Conservation (phyloP, 2,797 vertebrate species). For the Sebastes diploproa region DNA sequence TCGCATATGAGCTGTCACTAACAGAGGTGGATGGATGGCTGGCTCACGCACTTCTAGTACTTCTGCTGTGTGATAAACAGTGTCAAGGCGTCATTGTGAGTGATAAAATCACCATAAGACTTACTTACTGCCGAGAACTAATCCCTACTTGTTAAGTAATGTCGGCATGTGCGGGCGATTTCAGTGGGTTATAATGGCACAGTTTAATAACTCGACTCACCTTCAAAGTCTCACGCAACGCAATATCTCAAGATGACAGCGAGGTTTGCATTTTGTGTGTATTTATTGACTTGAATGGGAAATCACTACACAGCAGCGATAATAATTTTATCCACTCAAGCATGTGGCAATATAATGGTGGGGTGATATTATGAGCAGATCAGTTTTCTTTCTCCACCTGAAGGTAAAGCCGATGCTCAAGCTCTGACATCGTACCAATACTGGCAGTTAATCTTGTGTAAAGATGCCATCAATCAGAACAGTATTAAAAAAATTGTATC, state of each 20-base stretch:
- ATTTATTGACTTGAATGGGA: conserved; percentile 31
- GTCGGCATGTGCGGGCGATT: neutral
- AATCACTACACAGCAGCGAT: conserved; percentile 1
- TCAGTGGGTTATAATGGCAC: neutral
- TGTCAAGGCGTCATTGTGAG: conserved; percentile 15
- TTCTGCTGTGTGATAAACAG: conserved; percentile 23
- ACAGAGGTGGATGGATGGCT: conserved; percentile 37
- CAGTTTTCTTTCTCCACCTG: neutral
- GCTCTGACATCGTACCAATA: neutral
- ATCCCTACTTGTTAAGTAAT: conserved; percentile 12
- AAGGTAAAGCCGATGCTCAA: neutral
- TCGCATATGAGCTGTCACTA: conserved; percentile 52
- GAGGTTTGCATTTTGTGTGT: conserved; percentile 2
- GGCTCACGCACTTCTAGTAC: conserved; percentile 7
- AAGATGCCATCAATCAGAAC: conserved; percentile 9
- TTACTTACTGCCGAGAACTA: neutral
- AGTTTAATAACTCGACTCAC: conserved; percentile 27
- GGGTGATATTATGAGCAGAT: neutral
- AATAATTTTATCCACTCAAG: conserved; percentile 35
- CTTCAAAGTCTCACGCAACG: conserved; percentile 1
- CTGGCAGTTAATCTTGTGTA: neutral
- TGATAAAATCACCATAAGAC: conserved; percentile 34
- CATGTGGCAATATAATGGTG: conserved; percentile 13
- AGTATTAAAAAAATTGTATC: neutral
- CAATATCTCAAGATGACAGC: conserved; percentile 31